Base-by-base conservation (phyloP, 2,113 vertebrate genomes). In the Ammodramus savannarum region DNA sequence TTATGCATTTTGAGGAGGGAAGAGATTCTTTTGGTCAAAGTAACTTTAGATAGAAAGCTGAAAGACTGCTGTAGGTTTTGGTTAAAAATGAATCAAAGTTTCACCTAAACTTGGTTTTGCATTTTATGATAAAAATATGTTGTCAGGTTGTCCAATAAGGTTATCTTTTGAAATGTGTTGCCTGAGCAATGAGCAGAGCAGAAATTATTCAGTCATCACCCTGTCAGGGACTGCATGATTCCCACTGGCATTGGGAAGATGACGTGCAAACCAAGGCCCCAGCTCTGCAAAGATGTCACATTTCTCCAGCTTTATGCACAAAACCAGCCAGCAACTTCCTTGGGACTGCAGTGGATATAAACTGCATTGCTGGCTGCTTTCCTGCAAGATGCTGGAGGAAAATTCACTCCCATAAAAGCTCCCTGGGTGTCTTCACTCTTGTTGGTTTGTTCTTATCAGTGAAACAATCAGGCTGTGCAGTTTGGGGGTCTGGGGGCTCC, bases 141-240 rank as follows among this genome's bases (percentile, higher is more conserved):
- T 93, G 66, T 93, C 87, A 76, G 71, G 71, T 66, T 97, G 93
- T 95, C 87, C 87, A 91, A 61, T 93, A 79, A 91, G 78, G 58
- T 91, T 91, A 82, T 87, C 43, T 48, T 77, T 84, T 69, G 59
- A 91, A 91, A 88, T 49, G 41, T 83, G 71, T 88, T 94, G 82
- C 78, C 44, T 52, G 29, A 90, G 74, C 87, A 95, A 72, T 82
- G 62, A 92, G 66, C 49, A 65, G 81, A 85, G 87, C 76, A 94
- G 75, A 75, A 93, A 93, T 85, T 89, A 88, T 90, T 87, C 91
- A 96, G 67, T 93, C 92, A 94, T 95, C 92, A 80, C 92, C 63
- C 82, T 85, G 87, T 87, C 85, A 85, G 68, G 59, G 67, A 20
- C 58, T 76, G 34, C 22, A 4, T 80, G 90, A 96, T 95, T 90